phyloP scores from a whole-genome alignment of 2,888 invertebrate genomes.

The Trypoxylon attenuatum region DNA sequence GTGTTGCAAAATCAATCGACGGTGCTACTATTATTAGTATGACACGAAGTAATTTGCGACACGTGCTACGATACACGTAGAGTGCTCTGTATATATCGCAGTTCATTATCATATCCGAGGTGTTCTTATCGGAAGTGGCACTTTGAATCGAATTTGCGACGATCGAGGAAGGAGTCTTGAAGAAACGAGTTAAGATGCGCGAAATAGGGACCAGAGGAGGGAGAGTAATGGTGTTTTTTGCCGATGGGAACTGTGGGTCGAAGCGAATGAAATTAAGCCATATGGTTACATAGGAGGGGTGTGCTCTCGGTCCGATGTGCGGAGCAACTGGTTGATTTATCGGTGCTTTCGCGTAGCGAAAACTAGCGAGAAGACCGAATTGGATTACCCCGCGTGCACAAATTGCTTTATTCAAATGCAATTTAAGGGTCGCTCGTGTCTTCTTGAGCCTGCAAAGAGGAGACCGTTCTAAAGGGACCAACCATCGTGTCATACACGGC shows the following conservation, averaged over 20 bases:
- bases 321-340: constrained; percentile 74
- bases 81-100: no score
- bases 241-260: constrained; percentile 6
- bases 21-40: no score
- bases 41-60: no score
- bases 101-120: no score
- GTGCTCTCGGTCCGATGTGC: constrained; percentile 63
- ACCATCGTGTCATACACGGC: constrained; percentile 11
- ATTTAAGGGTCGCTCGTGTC: constrained; percentile 55
- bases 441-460: constrained; percentile 47
- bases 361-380: constrained; percentile 65
- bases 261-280: constrained; percentile 70
- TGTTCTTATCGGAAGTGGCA: no score
- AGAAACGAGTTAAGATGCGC: no score
- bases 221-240: background rate
- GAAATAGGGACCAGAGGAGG: background rate
- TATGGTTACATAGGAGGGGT: constrained; percentile 72
- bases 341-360: constrained; percentile 70
- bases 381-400: constrained; percentile 69
- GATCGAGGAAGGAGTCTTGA: no score
- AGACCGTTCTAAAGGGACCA: constrained; percentile 29
- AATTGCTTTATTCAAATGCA: constrained; percentile 73
- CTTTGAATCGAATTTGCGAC: no score
- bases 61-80: no score
- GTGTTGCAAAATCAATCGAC: no score